Evolutionary conservation across 2,113 vertebrate genomes (phyloP).

Genomic region (Onychostoma macrolepis): DNA sequence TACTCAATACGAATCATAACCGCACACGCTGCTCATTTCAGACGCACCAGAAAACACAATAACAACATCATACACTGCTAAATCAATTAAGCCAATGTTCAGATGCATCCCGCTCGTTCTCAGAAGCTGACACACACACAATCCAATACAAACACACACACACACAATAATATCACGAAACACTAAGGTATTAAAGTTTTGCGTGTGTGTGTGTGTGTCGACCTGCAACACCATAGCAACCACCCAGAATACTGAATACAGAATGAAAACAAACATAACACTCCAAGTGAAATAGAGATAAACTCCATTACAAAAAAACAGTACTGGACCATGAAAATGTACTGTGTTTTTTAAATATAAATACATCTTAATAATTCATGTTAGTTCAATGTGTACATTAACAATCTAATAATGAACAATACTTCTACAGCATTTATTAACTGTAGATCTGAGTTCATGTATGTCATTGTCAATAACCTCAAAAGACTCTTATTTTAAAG

Average conservation of each 20-base stretch:
- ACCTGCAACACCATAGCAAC: no score
- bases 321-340: neutral
- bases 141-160: neutral
- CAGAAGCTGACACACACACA: neutral
- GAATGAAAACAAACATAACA: neutral
- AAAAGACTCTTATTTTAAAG: no score
- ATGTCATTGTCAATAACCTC: no score
- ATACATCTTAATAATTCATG: no score
- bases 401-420: no score
- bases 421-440: no score
- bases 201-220: neutral
- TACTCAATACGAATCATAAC: slow-evolving; percentile 18
- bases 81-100: neutral
- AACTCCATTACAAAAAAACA: neutral
- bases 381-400: no score
- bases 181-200: neutral
- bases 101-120: neutral
- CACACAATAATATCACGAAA: neutral
- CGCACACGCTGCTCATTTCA: neutral
- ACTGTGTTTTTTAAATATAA: no score
- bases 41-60: slow-evolving; percentile 4
- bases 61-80: neutral
- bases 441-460: no score
- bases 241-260: neutral
- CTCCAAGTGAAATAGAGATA: no score